phyloP scores from a whole-genome alignment of 2,797 vertebrate genomes.

The Vireo griseus region DNA sequence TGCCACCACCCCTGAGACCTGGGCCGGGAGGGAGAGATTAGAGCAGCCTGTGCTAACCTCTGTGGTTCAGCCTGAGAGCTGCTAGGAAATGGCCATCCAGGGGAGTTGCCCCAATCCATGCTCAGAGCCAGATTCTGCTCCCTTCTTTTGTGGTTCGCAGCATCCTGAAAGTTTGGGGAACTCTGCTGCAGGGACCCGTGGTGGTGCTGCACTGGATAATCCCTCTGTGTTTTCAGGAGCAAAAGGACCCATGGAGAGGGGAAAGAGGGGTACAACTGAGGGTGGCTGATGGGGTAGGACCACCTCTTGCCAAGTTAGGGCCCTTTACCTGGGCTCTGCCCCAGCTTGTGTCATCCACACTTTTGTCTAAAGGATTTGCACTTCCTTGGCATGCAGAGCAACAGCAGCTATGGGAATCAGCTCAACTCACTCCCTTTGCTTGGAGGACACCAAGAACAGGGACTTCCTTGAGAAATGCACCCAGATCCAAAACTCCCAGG shows the following conservation, averaged over 20 bases:
- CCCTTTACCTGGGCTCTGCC: neutral
- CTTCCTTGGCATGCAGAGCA: neutral
- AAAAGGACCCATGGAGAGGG: neutral
- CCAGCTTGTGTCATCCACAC: neutral
- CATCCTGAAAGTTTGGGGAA: neutral
- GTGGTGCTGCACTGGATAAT: neutral
- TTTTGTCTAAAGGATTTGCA: neutral
- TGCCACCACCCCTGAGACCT: neutral
- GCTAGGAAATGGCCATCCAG: neutral
- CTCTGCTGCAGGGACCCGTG: neutral
- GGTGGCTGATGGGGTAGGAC: neutral
- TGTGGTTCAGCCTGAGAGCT: neutral
- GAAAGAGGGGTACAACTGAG: neutral
- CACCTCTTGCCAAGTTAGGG: neutral
- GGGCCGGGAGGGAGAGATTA: neutral
- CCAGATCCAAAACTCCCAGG: neutral
- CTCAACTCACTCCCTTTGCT: neutral
- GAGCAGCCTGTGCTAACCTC: fast-evolving
- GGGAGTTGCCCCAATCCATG: neutral
- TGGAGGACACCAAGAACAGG: neutral
- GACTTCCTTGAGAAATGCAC: neutral
- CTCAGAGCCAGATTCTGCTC: neutral
- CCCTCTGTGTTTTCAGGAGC: neutral
- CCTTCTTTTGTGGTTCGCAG: neutral
- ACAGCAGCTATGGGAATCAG: neutral